A percentile compares a stretch with the other conserved stretches of the same genome.
Conservation (phyloP, 2,888 invertebrate species). For the Atrina japonica region DNA sequence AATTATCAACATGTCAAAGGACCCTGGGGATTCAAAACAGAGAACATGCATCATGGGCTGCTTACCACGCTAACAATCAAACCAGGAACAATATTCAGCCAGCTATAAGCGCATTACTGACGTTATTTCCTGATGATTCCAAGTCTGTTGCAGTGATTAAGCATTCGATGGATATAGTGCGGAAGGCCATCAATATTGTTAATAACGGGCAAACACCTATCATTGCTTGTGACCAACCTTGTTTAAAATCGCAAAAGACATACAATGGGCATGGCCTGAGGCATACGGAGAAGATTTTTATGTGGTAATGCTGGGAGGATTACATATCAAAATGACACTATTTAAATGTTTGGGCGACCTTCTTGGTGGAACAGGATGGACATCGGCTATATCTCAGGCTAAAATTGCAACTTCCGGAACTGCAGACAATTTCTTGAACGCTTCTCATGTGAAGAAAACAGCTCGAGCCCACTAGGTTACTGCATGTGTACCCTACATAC, state of each 20-base stretch:
- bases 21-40: not conserved
- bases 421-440: too few relatives aligned
- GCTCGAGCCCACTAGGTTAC: too few relatives aligned
- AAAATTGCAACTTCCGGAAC: conserved; percentile 15
- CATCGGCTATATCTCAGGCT: not conserved
- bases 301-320: conserved; percentile 22
- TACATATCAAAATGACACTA: conserved; percentile 27
- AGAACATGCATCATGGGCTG: conserved; percentile 12
- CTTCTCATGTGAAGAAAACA: too few relatives aligned
- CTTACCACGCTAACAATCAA: conserved; percentile 7
- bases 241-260: conserved; percentile 25
- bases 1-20: too few relatives aligned
- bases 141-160: conserved; percentile 17
- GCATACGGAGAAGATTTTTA: conserved; percentile 10
- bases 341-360: conserved; percentile 12
- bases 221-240: conserved; percentile 31
- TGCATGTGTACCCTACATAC: too few relatives aligned
- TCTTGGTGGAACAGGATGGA: conserved; percentile 15
- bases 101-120: conserved; percentile 4
- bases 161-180: conserved; percentile 25
- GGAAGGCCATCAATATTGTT: conserved; percentile 6
- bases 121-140: conserved; percentile 24
- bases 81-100: not conserved
- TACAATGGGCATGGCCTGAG: conserved; percentile 24
- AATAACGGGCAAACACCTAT: conserved; percentile 36